These are phyloP conservation scores for Helicoverpa armigera DNA, from an alignment of 1,140 invertebrate species.

Conservation along the genomic window DNA sequence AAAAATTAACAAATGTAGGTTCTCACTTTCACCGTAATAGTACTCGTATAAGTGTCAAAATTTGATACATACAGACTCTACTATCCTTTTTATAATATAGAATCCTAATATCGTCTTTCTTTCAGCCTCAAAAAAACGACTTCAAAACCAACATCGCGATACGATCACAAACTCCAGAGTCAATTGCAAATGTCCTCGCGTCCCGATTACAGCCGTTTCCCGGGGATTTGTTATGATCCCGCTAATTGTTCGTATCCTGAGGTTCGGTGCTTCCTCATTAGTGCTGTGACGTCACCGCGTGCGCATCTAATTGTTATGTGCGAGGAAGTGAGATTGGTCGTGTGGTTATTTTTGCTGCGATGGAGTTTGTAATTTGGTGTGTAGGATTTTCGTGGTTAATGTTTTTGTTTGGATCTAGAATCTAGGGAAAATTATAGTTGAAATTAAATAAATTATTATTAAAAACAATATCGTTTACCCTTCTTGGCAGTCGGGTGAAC, in stretches of 20 bases:
- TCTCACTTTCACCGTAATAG: too few species aligned
- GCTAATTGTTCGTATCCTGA: constrained; percentile 83
- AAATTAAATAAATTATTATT: too few species aligned
- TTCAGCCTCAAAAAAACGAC: background rate
- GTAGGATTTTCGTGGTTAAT: too few species aligned
- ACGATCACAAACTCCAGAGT: background rate
- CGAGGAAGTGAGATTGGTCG: constrained; percentile 30
- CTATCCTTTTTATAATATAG: too few species aligned
- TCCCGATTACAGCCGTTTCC: constrained; percentile 79
- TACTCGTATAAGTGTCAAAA: too few species aligned
- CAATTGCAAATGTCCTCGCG: constrained; percentile 72
- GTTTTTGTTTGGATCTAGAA: too few species aligned
- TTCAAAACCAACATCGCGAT: background rate
- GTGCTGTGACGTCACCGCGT: constrained; percentile 70
- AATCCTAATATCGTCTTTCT: too few species aligned
- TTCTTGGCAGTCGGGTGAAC: too few species aligned
- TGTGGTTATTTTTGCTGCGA: background rate
- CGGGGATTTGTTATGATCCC: constrained; percentile 85
- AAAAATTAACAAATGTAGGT: too few species aligned
- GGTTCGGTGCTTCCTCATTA: constrained; percentile 85
- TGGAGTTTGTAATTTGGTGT: background rate
- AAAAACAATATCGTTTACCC: too few species aligned
- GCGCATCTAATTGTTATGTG: constrained; percentile 48
- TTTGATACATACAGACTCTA: too few species aligned
- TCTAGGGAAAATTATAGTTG: too few species aligned